Evolutionary conservation across 30 jellyfish, hydroid and myxozoan species (phyloP), one percentile per base, ranked within the genome.

Genomic region (Cassiopea andromeda): DNA sequence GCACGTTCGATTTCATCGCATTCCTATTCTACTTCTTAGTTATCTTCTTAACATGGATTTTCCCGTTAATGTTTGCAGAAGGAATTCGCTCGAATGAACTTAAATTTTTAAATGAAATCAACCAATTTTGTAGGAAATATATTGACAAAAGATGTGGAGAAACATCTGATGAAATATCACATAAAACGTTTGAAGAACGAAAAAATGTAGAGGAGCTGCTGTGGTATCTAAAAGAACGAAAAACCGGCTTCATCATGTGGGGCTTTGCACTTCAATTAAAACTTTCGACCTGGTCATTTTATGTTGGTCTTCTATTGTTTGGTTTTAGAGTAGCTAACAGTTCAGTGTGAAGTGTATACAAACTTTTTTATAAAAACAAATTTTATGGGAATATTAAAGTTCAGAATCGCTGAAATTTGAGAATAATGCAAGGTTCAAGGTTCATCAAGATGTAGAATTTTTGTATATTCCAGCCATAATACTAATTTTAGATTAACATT

Each of bases 161-260:
- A 61, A 6, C 43, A 8, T 7, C 27, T 57, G 74, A 14, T 19
- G 86, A 77, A 2, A 16, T 48, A 49, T 7, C 46, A 1, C 2
- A 27, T 9, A 48, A n/a, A 50, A 44, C 73, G 0, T 78, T 50
- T 44, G 87, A 49, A 78, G 16, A 58, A 54, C 87, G 87, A n/a
- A 50, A 58, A 48, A 60, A 78, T 14, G 71, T 78, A 7, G 54
- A 78, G 18, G 50, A 50, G 19, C 48, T 78, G 44, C 5, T 78
- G 19, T 50, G 17, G 2, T 78, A 48, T 78, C 48, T 78, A 46
- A 78, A 78, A 58, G 87, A 78, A 44, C 48, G 87, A 58, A 78
- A 78, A 78, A 38, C 75, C 15, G 87, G 85, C 71, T n/a, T 76
- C 9, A 14, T 76, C 16, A 57, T 76, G 67, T 76, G 85, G 61